These are phyloP conservation scores for Eucriotettix oculatus DNA, from an alignment of 2,888 invertebrate species.

Conservation along the genomic window DNA sequence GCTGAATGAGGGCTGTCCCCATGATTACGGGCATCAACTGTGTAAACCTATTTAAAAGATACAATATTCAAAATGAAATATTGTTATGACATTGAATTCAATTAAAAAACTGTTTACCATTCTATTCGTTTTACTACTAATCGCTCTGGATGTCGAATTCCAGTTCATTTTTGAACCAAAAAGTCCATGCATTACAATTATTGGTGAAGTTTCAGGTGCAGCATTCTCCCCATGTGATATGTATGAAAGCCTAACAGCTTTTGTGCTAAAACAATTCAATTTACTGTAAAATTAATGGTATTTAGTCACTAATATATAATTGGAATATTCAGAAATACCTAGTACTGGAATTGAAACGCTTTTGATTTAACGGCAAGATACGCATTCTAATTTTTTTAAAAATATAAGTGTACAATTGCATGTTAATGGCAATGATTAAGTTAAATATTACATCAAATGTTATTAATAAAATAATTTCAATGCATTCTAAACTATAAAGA, in stretches of 20 bases:
- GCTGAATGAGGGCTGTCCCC: slow-evolving; percentile 76
- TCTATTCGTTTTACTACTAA: slow-evolving; percentile 40
- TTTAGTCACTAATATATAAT: not conserved
- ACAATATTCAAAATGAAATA: not conserved
- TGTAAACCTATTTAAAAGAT: slow-evolving; percentile 36
- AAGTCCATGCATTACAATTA: slow-evolving; percentile 74
- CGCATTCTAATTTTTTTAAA: too few relatives aligned
- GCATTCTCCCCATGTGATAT: slow-evolving; percentile 37
- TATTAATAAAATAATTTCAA: too few relatives aligned
- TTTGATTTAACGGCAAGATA: too few relatives aligned
- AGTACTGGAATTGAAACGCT: too few relatives aligned
- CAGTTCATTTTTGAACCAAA: slow-evolving; percentile 80
- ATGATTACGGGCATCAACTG: slow-evolving; percentile 86
- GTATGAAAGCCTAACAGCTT: slow-evolving; percentile 46
- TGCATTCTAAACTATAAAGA: too few relatives aligned
- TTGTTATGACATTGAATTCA: not conserved
- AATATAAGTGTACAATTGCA: too few relatives aligned
- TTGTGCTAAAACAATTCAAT: slow-evolving; percentile 9
- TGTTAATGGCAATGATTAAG: too few relatives aligned
- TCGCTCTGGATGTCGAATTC: slow-evolving; percentile 58
- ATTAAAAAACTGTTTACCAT: slow-evolving; percentile 27
- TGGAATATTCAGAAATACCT: too few relatives aligned
- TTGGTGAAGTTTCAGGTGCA: slow-evolving; percentile 31
- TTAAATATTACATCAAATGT: too few relatives aligned
- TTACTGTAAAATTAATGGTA: not conserved